Evolutionary conservation across 2,888 invertebrate species (phyloP), one percentile per base, ranked within the genome.

Genomic region (Caenorhabditis drosophilae): DNA sequence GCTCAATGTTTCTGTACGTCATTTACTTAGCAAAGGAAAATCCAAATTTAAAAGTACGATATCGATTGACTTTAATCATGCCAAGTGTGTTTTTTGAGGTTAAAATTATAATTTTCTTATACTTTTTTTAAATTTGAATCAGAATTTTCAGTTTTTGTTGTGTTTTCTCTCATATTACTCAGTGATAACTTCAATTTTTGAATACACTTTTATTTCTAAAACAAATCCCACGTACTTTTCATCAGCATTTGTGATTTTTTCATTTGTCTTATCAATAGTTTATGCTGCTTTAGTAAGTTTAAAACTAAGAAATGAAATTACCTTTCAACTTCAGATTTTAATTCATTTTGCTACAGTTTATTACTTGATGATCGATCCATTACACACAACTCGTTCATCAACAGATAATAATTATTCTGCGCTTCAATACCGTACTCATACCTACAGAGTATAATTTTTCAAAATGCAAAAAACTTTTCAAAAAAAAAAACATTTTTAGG

Each of bases 71-170:
- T 47, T 40, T 64, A 16, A 45, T 50, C 1, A 7, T 51, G 7
- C 64, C 64, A 2, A 64, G 64, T 42, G 38, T 64, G 35, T 45
- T 58, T 15, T 58, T 64, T 23, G 64, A 64, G 63, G 63, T 56
- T 11, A 31, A 31, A 31, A 31, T 31, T 6, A 31, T 9, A 31
- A 31, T 31, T 31, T 31, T 31, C 31, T 31, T 31, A 31, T 9
- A 9, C 12, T 31, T 31, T 31, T 31, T 31, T 31, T 31, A 12
- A 31, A 31, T 31, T 31, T 31, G 6, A 9, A 9, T 31, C 36
- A 4, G 4, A 12, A 7, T 23, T 61, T 61, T 1, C 63, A 63
- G 64, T 34, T 64, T 0, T 36, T 54, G 4, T 22, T 64, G 1
- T 46, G 46, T 7, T 64, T 64, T 45, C 47, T 64, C n/a, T 50